Conservation (phyloP, 2,113 vertebrate species). For the Etia nguti region DNA sequence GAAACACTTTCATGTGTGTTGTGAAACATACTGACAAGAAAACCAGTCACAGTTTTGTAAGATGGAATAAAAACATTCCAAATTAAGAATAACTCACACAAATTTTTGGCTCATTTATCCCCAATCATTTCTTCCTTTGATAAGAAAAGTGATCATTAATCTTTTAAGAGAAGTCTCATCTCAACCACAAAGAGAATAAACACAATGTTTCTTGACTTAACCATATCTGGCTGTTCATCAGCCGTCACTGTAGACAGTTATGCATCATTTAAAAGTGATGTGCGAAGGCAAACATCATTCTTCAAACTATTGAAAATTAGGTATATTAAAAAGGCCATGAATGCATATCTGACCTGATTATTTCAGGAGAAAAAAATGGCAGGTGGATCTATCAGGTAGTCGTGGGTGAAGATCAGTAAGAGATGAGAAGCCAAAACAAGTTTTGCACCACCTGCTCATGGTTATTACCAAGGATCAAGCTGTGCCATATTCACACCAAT, state of each 20-base stretch:
- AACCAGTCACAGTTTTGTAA: background rate
- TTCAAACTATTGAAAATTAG: background rate
- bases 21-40: conserved; percentile 11
- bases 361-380: background rate
- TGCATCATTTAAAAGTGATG: conserved; percentile 23
- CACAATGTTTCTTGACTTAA: background rate
- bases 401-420: background rate
- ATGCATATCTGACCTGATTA: background rate
- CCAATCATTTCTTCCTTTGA: conserved; percentile 2
- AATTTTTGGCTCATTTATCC: conserved; percentile 6
- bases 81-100: background rate
- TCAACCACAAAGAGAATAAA: conserved; percentile 52
- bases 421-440: background rate
- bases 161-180: background rate
- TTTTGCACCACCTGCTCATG: background rate
- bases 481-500: background rate
- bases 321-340: background rate
- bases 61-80: background rate
- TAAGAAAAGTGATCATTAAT: background rate
- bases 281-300: conserved; percentile 1
- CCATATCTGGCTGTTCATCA: conserved; percentile 53
- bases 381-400: background rate
- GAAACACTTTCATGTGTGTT: conserved; percentile 12
- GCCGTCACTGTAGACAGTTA: conserved; percentile 39
- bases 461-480: background rate